Evolutionary conservation across 1,140 invertebrate species (phyloP).

Genomic region (Triops cancriformis): DNA sequence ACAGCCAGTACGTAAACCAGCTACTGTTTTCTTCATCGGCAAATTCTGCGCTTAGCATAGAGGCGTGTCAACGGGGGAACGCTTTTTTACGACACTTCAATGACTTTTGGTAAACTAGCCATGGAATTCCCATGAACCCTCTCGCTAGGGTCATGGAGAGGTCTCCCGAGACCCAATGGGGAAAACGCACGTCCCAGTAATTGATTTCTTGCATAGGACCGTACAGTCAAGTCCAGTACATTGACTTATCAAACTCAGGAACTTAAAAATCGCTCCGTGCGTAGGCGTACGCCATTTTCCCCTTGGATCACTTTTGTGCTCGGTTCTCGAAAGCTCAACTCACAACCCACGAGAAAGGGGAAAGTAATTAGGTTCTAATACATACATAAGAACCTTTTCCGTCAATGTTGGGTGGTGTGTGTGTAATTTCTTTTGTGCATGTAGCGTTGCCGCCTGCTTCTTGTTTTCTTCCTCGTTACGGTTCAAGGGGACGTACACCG

Average conservation of each 20-base stretch:
- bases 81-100: not conserved
- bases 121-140: not conserved
- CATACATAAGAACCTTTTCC: not conserved
- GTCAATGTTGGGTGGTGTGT: not conserved
- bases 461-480: not conserved
- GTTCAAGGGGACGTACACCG: not conserved
- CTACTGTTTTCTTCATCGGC: not conserved
- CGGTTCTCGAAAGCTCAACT: not conserved
- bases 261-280: not conserved
- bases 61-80: not conserved
- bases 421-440: not conserved
- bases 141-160: too few species aligned
- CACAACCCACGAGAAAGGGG: not conserved
- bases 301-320: not conserved
- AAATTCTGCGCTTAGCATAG: not conserved
- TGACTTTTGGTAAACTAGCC: not conserved
- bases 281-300: not conserved
- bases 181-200: not conserved
- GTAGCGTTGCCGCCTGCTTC: not conserved
- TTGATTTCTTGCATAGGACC: not conserved
- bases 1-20: not conserved
- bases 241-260: not conserved
- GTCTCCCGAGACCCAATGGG: not conserved
- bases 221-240: not conserved
- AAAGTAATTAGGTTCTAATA: not conserved